Percentiles rank a stretch among this genome's conserved stretches.
phyloP scores from a whole-genome alignment of 2,888 invertebrate species.

The Drosophila nigritarsus region DNA sequence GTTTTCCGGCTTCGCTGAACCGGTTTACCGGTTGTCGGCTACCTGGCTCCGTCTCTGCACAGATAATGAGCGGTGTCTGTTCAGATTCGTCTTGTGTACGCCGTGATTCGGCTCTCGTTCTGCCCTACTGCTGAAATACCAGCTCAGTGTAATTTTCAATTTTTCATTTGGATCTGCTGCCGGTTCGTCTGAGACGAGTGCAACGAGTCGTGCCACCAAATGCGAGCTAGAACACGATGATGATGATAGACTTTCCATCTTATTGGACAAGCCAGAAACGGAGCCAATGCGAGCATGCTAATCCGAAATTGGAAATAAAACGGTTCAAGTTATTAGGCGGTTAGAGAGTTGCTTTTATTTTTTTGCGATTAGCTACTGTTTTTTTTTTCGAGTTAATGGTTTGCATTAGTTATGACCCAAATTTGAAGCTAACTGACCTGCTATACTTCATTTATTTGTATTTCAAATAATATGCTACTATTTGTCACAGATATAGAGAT shows the following conservation, averaged over 20 bases:
- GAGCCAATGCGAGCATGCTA: slow-evolving; percentile 1
- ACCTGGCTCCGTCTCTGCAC: slow-evolving; percentile 14
- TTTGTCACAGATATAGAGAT: background rate
- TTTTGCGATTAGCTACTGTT: slow-evolving; percentile 21
- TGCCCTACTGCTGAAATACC: slow-evolving; percentile 19
- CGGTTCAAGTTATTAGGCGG: slow-evolving; percentile 31
- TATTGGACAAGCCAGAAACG: slow-evolving; percentile 42
- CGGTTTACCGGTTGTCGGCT: slow-evolving; percentile 61
- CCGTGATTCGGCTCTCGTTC: slow-evolving; percentile 16
- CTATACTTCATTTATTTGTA: background rate
- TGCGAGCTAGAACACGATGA: slow-evolving; percentile 24
- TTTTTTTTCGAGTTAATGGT: slow-evolving; percentile 3
- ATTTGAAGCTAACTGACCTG: background rate
- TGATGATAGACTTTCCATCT: slow-evolving; percentile 32
- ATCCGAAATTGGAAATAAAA: slow-evolving; percentile 42
- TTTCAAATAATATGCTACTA: background rate
- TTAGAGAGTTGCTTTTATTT: slow-evolving; percentile 46
- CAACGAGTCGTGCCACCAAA: slow-evolving; percentile 7
- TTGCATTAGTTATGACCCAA: background rate
- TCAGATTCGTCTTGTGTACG: slow-evolving; percentile 10
- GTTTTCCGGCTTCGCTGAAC: background rate
- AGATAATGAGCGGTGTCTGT: slow-evolving; percentile 16
- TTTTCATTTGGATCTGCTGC: slow-evolving; percentile 57
- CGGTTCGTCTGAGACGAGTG: slow-evolving; percentile 30
- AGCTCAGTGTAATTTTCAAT: slow-evolving; percentile 66